Evolutionary conservation across 2,113 vertebrate genomes (phyloP).

Genomic region (Glareola pratincola): DNA sequence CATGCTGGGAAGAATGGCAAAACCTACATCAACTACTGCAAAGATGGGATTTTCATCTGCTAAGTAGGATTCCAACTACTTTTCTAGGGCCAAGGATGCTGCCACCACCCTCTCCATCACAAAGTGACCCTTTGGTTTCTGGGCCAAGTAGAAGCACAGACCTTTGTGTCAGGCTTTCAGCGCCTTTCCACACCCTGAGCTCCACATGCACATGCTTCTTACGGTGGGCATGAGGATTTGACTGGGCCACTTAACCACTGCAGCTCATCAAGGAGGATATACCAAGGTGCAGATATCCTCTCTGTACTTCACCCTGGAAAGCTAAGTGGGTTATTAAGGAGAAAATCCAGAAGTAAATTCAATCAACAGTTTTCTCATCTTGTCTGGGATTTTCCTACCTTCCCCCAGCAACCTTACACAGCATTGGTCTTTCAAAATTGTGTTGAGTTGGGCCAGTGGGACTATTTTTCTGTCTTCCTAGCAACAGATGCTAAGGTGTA

Average conservation of each 20-base stretch:
- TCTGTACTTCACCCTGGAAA: neutral
- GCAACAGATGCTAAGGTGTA: neutral
- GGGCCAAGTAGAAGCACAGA: neutral
- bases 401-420: neutral
- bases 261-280: neutral
- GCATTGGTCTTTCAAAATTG: neutral
- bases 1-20: neutral
- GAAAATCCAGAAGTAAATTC: neutral
- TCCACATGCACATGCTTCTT: accelerated
- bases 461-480: neutral
- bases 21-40: neutral
- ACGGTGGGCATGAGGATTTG: accelerated
- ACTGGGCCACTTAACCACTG: neutral
- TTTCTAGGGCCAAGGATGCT: neutral
- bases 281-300: neutral
- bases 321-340: neutral
- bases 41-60: neutral
- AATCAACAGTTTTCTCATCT: neutral
- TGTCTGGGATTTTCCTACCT: neutral
- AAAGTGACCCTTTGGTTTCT: neutral
- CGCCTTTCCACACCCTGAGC: accelerated
- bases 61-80: neutral
- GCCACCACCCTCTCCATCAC: neutral
- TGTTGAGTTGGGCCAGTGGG: neutral
- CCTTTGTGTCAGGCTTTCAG: neutral